Evolutionary conservation across 2,797 vertebrate genomes (phyloP).

Genomic region (Trematomus bernacchii): DNA sequence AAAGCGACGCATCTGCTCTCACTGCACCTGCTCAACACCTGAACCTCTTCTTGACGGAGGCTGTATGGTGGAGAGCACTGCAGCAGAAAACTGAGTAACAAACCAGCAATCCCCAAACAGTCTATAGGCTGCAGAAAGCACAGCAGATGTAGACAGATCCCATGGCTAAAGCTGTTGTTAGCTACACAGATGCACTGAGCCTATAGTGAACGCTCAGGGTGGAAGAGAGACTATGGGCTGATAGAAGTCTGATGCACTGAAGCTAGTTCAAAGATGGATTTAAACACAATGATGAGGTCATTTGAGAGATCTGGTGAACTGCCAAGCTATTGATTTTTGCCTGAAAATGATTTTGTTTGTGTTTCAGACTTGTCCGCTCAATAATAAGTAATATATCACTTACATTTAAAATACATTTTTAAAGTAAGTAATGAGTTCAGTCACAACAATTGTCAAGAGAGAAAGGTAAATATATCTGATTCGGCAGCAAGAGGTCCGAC

Average conservation of each 20-base stretch:
- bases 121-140: constrained; percentile 54
- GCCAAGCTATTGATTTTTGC: constrained; percentile 23
- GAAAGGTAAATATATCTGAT: not conserved
- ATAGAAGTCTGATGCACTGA: constrained; percentile 39
- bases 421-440: not conserved
- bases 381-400: not conserved
- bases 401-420: not conserved
- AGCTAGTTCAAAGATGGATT: constrained; percentile 34
- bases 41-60: constrained; percentile 64
- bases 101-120: constrained; percentile 52
- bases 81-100: constrained; percentile 58
- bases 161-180: constrained; percentile 47
- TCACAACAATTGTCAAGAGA: not conserved
- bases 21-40: constrained; percentile 76
- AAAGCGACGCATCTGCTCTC: constrained; percentile 66
- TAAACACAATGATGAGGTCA: constrained; percentile 44
- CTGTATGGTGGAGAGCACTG: constrained; percentile 47
- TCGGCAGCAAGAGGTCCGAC: not conserved
- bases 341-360: constrained; percentile 10
- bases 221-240: constrained; percentile 43
- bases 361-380: not conserved
- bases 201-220: constrained; percentile 38
- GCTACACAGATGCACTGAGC: constrained; percentile 59
- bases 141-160: constrained; percentile 70
- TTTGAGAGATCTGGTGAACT: constrained; percentile 47